Percentiles rank a stretch among this genome's conserved stretches.
These are phyloP conservation scores for Nyctereutes procyonoides DNA, from an alignment of 2,113 vertebrate genomes.

Conservation along the genomic window DNA sequence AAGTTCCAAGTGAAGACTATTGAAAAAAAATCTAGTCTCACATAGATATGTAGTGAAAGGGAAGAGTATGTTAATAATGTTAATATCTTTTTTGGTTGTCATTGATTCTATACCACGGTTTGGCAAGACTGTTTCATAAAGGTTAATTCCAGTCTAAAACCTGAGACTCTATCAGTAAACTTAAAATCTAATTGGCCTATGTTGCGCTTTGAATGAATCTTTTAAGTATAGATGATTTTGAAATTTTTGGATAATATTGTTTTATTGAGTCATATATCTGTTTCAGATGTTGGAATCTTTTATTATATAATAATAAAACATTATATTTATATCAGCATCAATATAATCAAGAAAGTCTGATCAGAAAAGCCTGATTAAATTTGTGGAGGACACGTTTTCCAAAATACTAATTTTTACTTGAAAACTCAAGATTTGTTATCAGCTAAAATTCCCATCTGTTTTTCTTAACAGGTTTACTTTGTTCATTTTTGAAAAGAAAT, in stretches of 20 bases:
- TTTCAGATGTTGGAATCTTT: constrained; percentile 7
- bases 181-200: background rate
- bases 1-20: background rate
- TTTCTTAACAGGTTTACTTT: background rate
- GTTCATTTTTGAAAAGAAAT: background rate
- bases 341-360: background rate
- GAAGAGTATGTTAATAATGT: background rate
- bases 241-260: background rate
- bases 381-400: background rate
- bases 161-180: background rate
- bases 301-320: background rate
- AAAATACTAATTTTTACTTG: background rate
- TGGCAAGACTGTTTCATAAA: background rate
- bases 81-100: background rate
- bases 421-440: background rate
- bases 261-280: background rate
- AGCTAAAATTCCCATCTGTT: background rate
- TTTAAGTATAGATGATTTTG: background rate
- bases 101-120: background rate
- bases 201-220: background rate
- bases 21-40: background rate
- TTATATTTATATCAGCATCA: background rate
- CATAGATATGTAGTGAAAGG: background rate
- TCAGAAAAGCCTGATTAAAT: background rate
- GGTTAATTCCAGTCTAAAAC: background rate